These are phyloP conservation scores for Diarsia brunnea DNA, from an alignment of 2,888 invertebrate genomes.

Conservation along the genomic window DNA sequence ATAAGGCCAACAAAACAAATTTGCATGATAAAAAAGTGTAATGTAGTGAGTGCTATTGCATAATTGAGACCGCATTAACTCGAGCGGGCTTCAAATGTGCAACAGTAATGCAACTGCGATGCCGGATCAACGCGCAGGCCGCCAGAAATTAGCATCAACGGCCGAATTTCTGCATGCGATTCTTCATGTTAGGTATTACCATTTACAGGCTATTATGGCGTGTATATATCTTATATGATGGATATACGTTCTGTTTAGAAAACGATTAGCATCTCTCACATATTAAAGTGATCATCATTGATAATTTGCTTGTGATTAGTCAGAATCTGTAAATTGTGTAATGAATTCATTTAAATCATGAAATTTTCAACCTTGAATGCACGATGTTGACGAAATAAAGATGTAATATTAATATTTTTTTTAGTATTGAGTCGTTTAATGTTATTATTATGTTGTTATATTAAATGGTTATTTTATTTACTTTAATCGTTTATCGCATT, in stretches of 20 bases:
- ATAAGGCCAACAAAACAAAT: not conserved
- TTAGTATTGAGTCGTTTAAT: not conserved
- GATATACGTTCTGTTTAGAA: not conserved
- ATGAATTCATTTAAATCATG: slow-evolving; percentile 7
- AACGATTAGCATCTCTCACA: slow-evolving; percentile 10
- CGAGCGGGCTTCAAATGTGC: slow-evolving; percentile 28
- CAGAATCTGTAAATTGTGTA: not conserved
- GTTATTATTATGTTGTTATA: too few relatives aligned
- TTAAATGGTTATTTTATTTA: not conserved
- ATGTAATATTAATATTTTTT: not conserved
- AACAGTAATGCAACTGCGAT: slow-evolving; percentile 25
- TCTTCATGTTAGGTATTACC: not conserved
- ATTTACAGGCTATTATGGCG: slow-evolving; percentile 29
- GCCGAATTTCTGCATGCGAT: slow-evolving; percentile 16
- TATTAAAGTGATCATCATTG: slow-evolving; percentile 25
- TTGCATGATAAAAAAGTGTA: not conserved
- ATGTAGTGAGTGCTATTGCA: slow-evolving; percentile 15
- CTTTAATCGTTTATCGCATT: not conserved
- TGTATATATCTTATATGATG: slow-evolving; percentile 8
- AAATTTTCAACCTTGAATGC: slow-evolving; percentile 28
- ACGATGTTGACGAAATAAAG: not conserved
- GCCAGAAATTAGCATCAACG: slow-evolving; percentile 17
- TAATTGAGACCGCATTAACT: slow-evolving; percentile 13
- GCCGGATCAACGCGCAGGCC: slow-evolving; percentile 15
- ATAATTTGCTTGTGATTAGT: slow-evolving; percentile 19